phyloP scores from a whole-genome alignment of 2,797 vertebrate species.

The Leucoraja ocellata region DNA sequence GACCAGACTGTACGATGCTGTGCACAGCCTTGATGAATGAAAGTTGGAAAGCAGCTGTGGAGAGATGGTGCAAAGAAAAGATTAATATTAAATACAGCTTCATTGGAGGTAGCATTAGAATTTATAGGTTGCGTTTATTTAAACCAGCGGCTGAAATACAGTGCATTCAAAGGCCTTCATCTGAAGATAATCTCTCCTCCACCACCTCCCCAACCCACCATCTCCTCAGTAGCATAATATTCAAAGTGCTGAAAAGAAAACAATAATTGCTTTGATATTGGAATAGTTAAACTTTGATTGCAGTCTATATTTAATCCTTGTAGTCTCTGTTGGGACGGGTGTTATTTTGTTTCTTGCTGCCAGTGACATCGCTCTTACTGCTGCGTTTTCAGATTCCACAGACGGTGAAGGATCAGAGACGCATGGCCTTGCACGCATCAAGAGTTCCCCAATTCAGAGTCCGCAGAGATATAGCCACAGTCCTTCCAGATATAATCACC shows the following conservation, averaged over 20 bases:
- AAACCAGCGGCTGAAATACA: background rate
- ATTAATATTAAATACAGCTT: background rate
- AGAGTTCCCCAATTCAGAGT: slow-evolving; percentile 78
- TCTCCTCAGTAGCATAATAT: background rate
- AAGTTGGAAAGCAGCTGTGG: background rate
- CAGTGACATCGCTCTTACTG: background rate
- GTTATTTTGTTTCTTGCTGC: background rate
- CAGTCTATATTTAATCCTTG: background rate
- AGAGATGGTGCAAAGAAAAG: background rate
- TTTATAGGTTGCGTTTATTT: background rate
- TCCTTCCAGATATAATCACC: slow-evolving; percentile 62
- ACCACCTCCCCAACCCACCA: background rate
- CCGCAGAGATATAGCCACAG: slow-evolving; percentile 74
- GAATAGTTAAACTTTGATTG: background rate
- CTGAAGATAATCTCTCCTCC: background rate
- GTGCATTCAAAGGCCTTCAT: background rate
- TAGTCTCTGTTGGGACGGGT: background rate
- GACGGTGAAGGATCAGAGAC: slow-evolving; percentile 72
- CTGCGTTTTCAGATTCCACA: slow-evolving; percentile 55
- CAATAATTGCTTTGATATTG: background rate
- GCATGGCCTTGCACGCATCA: slow-evolving; percentile 54
- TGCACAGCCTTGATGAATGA: background rate
- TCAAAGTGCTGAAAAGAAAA: background rate
- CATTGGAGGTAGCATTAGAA: background rate
- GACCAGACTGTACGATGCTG: background rate